Conservation (phyloP, 2,113 vertebrate genomes). For the Phalacrocorax carbo region DNA sequence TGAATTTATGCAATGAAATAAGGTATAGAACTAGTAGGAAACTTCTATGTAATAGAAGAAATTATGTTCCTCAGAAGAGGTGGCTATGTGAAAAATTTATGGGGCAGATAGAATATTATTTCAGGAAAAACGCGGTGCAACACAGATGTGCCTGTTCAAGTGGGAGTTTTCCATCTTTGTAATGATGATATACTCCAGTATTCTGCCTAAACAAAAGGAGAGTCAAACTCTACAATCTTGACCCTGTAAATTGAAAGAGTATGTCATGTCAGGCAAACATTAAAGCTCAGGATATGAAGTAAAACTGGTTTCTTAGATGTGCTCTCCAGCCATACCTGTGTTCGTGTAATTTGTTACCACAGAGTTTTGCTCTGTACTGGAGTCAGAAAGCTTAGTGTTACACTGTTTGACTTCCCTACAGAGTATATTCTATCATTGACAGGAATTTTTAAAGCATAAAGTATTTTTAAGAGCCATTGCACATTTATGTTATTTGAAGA, state of each 20-base stretch:
- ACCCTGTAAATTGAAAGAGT: background rate
- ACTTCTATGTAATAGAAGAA: background rate
- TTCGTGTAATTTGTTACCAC: rapidly evolving
- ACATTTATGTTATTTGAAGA: background rate
- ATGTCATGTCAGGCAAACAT: background rate
- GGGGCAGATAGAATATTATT: background rate
- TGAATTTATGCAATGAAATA: background rate
- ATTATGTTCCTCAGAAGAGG: background rate
- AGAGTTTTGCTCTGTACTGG: background rate
- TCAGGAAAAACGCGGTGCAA: background rate
- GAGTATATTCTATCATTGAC: background rate
- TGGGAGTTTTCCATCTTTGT: background rate
- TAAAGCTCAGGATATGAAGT: background rate
- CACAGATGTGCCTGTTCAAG: background rate
- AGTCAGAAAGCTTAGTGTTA: background rate
- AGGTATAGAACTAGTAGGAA: background rate
- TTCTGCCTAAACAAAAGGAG: background rate
- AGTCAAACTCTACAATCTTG: background rate
- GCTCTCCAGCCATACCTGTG: background rate
- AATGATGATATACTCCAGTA: background rate
- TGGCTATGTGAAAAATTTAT: background rate
- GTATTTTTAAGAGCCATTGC: background rate
- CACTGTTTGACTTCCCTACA: background rate
- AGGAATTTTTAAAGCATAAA: background rate
- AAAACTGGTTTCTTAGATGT: background rate